A percentile compares a stretch with the other conserved stretches of the same genome.
Evolutionary conservation across 2,888 invertebrate genomes (phyloP).

Genomic region (Sisyra nigra): DNA sequence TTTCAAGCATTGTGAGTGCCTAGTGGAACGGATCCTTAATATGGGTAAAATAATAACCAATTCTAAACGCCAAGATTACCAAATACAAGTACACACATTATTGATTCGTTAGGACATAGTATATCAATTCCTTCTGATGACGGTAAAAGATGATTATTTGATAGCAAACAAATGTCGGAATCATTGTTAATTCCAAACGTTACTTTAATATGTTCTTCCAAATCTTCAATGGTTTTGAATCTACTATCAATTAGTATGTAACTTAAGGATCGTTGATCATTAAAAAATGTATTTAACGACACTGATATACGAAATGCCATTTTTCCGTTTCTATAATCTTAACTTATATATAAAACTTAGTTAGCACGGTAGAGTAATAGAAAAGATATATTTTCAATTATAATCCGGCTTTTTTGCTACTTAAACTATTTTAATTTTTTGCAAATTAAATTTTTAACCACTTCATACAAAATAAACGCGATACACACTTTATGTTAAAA

Average conservation of each 20-base stretch:
- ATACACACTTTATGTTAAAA: too few relatives aligned
- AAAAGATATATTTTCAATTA: too few relatives aligned
- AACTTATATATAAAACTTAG: too few relatives aligned
- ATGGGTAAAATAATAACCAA: too few relatives aligned
- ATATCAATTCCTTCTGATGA: conserved; percentile 4
- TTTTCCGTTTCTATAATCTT: not conserved
- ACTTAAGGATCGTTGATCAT: conserved; percentile 4
- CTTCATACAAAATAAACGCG: too few relatives aligned
- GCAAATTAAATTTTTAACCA: too few relatives aligned
- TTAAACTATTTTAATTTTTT: too few relatives aligned
- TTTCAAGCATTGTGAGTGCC: too few relatives aligned
- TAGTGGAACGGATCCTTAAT: too few relatives aligned
- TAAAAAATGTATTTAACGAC: conserved; percentile 4
- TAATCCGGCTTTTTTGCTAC: too few relatives aligned
- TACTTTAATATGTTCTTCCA: conserved; percentile 7
- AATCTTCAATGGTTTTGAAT: conserved; percentile 6
- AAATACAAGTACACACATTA: not conserved
- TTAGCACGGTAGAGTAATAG: too few relatives aligned
- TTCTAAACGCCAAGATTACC: too few relatives aligned
- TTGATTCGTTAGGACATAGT: not conserved
- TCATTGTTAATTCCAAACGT: not conserved
- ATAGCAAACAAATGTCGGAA: not conserved
- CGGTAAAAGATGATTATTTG: conserved; percentile 7
- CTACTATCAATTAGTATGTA: conserved; percentile 4
- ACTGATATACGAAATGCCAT: conserved; percentile 5